Conservation (phyloP, 2,888 invertebrate species). For the Eristalinus sepulchralis region DNA sequence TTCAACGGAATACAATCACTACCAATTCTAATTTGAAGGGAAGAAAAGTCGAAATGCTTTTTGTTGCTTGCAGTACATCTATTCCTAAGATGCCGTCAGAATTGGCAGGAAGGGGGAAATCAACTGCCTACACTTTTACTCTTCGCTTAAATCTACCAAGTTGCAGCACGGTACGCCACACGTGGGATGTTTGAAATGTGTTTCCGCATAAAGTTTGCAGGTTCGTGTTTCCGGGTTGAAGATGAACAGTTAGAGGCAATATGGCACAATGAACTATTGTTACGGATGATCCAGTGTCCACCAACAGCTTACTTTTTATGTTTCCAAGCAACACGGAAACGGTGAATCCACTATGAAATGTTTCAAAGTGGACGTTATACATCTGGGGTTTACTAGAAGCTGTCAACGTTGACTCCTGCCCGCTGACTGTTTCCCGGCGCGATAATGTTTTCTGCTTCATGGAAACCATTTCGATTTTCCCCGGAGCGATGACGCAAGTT, state of each 20-base stretch:
- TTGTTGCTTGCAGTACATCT: slow-evolving; percentile 19
- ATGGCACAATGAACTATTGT: not conserved
- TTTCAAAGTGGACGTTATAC: too few species aligned
- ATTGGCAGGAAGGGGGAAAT: slow-evolving; percentile 7
- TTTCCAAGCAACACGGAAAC: too few species aligned
- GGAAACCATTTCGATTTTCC: too few species aligned
- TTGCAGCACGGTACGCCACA: slow-evolving; percentile 3
- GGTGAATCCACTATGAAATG: too few species aligned
- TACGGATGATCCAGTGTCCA: slow-evolving; percentile 26
- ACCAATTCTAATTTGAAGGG: slow-evolving; percentile 1
- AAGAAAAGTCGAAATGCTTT: slow-evolving; percentile 24
- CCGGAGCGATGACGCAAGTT: too few species aligned
- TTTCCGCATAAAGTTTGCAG: slow-evolving; percentile 9
- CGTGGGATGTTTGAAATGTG: slow-evolving; percentile 3
- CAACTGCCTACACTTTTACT: slow-evolving; percentile 12
- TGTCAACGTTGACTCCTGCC: too few species aligned
- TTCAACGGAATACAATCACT: not conserved
- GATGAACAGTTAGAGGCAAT: not conserved
- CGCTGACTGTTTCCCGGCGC: too few species aligned
- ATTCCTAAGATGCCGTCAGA: slow-evolving; percentile 32
- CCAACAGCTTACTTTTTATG: not conserved
- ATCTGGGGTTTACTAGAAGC: too few species aligned
- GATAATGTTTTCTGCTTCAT: too few species aligned
- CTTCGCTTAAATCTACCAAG: slow-evolving; percentile 20
- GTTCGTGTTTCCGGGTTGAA: not conserved